phyloP scores from a whole-genome alignment of 2,888 invertebrate genomes.

The Panorpa germanica region DNA sequence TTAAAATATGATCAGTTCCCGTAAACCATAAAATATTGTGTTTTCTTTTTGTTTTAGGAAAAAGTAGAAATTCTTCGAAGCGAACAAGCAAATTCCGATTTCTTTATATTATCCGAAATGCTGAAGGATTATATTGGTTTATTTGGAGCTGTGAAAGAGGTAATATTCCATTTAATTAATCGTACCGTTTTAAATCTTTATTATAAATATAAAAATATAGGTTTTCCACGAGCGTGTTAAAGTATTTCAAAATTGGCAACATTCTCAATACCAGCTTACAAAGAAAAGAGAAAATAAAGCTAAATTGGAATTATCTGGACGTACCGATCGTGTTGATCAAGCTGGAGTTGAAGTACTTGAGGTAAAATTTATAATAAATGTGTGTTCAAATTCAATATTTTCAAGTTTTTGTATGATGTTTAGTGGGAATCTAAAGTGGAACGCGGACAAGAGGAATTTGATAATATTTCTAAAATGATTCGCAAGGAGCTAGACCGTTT shows the following conservation, averaged over 20 bases:
- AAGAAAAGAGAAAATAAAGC: conserved; percentile 89
- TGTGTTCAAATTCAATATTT: conserved; percentile 1
- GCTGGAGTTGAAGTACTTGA: conserved; percentile 84
- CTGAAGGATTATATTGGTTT: conserved; percentile 87
- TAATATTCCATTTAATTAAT: no score
- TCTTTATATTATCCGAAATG: conserved; percentile 83
- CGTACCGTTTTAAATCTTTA: conserved; percentile 6
- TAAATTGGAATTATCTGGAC: conserved; percentile 75
- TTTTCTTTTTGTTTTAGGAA: conserved; percentile 19
- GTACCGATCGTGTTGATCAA: conserved; percentile 76
- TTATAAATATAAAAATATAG: conserved; percentile 5
- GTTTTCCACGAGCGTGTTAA: conserved; percentile 37
- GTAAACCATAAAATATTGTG: background rate
- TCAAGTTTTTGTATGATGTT: conserved; percentile 10
- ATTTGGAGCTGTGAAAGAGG: conserved; percentile 77
- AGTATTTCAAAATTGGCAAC: conserved; percentile 95
- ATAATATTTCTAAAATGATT: conserved; percentile 84
- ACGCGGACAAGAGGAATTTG: conserved; percentile 88
- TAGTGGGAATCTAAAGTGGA: conserved; percentile 96
- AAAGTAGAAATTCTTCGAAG: conserved; percentile 72
- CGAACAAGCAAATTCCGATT: conserved; percentile 90
- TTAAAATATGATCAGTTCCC: background rate
- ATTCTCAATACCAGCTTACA: conserved; percentile 83
- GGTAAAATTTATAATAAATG: conserved; percentile 27
- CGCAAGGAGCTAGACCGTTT: conserved; percentile 87